Evolutionary conservation across 2,888 invertebrate genomes (phyloP).

Genomic region (Desoria tigrina): DNA sequence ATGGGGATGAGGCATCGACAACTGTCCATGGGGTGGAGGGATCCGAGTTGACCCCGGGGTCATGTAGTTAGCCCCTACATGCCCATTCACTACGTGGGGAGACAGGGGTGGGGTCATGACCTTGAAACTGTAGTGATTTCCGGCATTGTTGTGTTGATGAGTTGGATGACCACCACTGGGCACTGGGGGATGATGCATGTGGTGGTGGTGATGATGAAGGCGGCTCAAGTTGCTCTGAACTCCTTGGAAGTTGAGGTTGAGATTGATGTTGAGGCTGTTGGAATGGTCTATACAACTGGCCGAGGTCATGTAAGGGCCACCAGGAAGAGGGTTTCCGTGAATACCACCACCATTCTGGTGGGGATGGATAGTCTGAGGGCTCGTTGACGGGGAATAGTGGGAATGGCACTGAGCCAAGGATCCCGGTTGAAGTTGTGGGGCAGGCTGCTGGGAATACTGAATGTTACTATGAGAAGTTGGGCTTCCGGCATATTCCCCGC

Average conservation of each 20-base stretch:
- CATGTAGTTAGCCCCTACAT: conserved; percentile 14
- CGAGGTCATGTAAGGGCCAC: conserved; percentile 11
- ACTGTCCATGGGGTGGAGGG: conserved; percentile 47
- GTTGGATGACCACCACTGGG: conserved; percentile 9
- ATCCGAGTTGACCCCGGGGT: conserved; percentile 38
- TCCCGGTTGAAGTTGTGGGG: conserved; percentile 5
- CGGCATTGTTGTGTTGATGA: conserved; percentile 14
- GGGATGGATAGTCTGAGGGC: conserved; percentile 29
- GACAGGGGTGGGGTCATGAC: conserved; percentile 52
- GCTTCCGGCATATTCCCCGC: not conserved
- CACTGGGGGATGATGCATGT: conserved; percentile 23
- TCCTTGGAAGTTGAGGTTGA: conserved; percentile 52
- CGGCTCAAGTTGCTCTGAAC: conserved; percentile 39
- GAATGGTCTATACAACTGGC: conserved; percentile 45
- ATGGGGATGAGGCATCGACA: conserved; percentile 35
- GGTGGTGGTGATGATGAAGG: conserved; percentile 42
- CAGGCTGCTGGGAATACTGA: conserved; percentile 4
- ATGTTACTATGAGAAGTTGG: not conserved
- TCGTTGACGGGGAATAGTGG: conserved; percentile 49
- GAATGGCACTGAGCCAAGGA: conserved; percentile 36
- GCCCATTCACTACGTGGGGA: conserved; percentile 45
- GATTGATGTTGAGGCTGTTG: conserved; percentile 48
- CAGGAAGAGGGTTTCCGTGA: not conserved
- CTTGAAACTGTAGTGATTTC: conserved; percentile 48
- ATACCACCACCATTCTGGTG: not conserved